Base-by-base conservation (phyloP, 2,888 invertebrate species). In the Cerastis rubricosa region DNA sequence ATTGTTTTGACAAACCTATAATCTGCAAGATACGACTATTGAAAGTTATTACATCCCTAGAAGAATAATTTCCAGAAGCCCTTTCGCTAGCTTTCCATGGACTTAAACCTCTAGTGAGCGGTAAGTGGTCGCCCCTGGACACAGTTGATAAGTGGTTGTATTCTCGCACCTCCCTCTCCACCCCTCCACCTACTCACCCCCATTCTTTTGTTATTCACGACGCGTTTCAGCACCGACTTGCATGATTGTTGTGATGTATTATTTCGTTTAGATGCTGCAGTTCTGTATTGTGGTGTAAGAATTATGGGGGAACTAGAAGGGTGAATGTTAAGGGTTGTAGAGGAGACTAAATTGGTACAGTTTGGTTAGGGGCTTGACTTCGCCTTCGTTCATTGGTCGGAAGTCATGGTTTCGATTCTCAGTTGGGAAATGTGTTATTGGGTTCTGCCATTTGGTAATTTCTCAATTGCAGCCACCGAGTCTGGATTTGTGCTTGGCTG, bases 101-200 rank as follows among this genome's bases (percentile, higher is more conserved):
- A 73, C 69, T 49, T 69, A 57, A 45, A 64, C 71, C 81, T 71
- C 74, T 63, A 75, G 76, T 35, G 74, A 70, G 76, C 54, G 64
- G 77, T 76, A 84, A 85, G 84, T 80, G 82, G 83, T 78, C 78
- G 71, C 64, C 79, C 54, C 90, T 91, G 92, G 89, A 79, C 90
- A 87, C 84, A 77, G 87, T 89, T 89, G 92, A 92, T 92, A 92
- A 92, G 89, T 91, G 84, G 81, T 86, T 83, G 84, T 87, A 82
- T 85, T 86, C 82, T 79, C 76, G 78, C 80, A 80, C 86, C 72
- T 83, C n/a, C n/a, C n/a, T n/a, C n/a, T 87, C 69, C 69, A n/a
- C 51, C 51, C 76, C 51, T 63, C 61, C 47, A 29, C 47, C 51
- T 71, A 19, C 43, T 43, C 25, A 76, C 47, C 74, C 59, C 66